Conservation (phyloP, 2,888 invertebrate genomes). For the Proisotoma minuta region DNA sequence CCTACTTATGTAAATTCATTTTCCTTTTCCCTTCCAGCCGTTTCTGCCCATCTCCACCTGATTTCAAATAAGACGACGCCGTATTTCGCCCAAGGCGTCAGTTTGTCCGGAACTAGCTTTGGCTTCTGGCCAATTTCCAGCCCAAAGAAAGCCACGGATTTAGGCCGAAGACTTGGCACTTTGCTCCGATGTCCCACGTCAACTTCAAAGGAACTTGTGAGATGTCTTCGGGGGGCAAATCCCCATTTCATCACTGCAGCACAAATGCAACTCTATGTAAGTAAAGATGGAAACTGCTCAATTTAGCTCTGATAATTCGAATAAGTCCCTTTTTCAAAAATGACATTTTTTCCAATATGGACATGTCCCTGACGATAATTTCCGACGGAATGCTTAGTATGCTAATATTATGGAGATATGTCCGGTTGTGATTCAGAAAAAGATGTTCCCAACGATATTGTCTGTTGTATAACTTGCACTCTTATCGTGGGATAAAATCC, state of each 20-base stretch:
- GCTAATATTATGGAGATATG: no score
- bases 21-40: constrained; percentile 10
- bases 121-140: constrained; percentile 29
- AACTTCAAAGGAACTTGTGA: constrained; percentile 9
- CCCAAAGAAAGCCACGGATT: constrained; percentile 12
- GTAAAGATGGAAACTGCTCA: background rate
- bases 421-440: no score
- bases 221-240: constrained; percentile 23
- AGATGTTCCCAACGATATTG: no score
- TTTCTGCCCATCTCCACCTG: constrained; percentile 27
- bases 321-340: no score
- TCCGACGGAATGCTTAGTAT: no score
- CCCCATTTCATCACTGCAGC: constrained; percentile 26
- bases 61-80: constrained; percentile 23
- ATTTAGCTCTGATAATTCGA: no score
- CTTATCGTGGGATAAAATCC: no score
- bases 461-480: no score
- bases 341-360: no score
- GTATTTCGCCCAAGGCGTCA: constrained; percentile 26
- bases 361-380: no score
- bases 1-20: no score
- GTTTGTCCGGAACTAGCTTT: constrained; percentile 29
- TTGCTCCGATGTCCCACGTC: constrained; percentile 20
- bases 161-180: constrained; percentile 19
- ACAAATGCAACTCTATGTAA: constrained; percentile 23